Evolutionary conservation across 2,797 vertebrate species (phyloP), one percentile per base, ranked within the genome.

Genomic region (Tadarida brasiliensis): DNA sequence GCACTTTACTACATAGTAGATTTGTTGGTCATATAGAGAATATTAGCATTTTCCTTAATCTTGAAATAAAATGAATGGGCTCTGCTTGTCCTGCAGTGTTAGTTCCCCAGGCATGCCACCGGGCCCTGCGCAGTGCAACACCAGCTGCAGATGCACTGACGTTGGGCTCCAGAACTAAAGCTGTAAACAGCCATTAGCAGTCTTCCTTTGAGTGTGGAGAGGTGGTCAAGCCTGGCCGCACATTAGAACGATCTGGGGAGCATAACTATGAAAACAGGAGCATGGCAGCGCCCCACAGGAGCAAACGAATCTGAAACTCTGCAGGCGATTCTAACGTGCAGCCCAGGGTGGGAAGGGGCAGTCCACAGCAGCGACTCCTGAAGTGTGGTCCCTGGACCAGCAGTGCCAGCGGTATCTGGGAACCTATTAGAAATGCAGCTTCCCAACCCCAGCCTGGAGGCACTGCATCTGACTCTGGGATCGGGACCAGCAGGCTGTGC

Each of bases 91-190:
- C 39, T 47, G 4, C 63, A 39, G 35, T 39, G 24, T 19, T 44
- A 14, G 20, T 26, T 7, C 24, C 11, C 3, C 4, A 30, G 16
- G 61, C n/a, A 51, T 10, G 16, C 15, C 19, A 54, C 5, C 44
- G 35, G 44, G 35, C 44, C 33, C 0, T 0, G 0, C 12, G 12
- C 39, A 33, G n/a, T 16, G 33, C 51, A 84, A 0, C 0, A 24
- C 24, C 49, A 11, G 2, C 4, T 56, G 33, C 63, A 73, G 56
- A 88, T 68, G 83, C 39, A 86, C 11, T 9, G 35, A 85, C 2
- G 5, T 0, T 49, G 26, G 35, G 39, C 16, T 90, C 30, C 57
- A 77, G 61, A 56, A 83, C 56, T 47, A n/a, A 87, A 35, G 57
- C 81, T 51, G 4, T 51, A 49, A 78, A 71, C 5, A 70, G 76